phyloP scores from a whole-genome alignment of 2,113 vertebrate genomes.

The Tenrec ecaudatus region DNA sequence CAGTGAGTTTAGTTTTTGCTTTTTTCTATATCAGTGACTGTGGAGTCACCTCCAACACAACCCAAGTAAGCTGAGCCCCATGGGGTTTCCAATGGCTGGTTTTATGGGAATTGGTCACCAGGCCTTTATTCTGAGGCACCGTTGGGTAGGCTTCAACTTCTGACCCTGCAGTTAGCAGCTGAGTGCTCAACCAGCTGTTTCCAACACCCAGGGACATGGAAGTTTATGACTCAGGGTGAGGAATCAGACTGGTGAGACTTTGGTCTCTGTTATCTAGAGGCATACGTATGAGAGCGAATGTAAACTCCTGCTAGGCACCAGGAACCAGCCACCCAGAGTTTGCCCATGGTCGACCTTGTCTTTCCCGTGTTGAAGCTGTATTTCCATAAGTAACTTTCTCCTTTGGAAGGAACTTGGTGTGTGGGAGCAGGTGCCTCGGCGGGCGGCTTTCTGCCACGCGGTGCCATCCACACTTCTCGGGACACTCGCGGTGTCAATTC shows the following conservation, averaged over 20 bases:
- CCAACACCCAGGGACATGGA: accelerated
- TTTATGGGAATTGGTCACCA: not conserved
- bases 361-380: not conserved
- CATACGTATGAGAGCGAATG: accelerated
- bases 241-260: not conserved
- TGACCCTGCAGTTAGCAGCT: not conserved
- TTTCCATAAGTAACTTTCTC: not conserved
- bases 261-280: not conserved
- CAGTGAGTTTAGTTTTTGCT: too few relatives aligned
- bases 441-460: accelerated
- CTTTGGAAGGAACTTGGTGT: not conserved
- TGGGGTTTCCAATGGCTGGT: not conserved
- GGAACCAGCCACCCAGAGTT: accelerated
- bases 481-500: not conserved
- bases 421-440: not conserved
- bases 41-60: not conserved
- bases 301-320: not conserved
- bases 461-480: accelerated
- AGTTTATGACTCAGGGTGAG: not conserved
- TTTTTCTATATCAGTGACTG: too few relatives aligned
- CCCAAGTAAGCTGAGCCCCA: not conserved
- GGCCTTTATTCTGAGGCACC: not conserved
- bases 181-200: not conserved
- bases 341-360: accelerated
- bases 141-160: not conserved